Percentiles rank a stretch among this genome's conserved stretches.
These are phyloP conservation scores for Temnothorax unifasciatus DNA, from an alignment of 2,888 invertebrate genomes.

Conservation along the genomic window DNA sequence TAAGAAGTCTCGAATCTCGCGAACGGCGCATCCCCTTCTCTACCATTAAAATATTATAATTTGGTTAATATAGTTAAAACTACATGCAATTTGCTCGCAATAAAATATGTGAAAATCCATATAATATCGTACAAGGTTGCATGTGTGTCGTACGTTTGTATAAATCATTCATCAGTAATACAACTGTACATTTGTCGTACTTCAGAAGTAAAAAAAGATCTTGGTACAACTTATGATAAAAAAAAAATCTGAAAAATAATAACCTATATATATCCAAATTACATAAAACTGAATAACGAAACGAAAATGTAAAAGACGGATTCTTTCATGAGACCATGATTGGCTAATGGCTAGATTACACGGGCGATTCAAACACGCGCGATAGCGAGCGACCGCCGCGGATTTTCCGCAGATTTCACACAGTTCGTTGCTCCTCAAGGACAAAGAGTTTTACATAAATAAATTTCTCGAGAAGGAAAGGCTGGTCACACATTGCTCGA, in stretches of 20 bases:
- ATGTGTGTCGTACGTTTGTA: not conserved
- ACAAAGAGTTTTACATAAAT: constrained; percentile 82
- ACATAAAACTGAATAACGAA: constrained; percentile 18
- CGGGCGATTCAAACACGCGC: constrained; percentile 7
- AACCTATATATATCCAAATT: constrained; percentile 4
- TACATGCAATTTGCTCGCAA: constrained; percentile 60
- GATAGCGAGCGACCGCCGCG: constrained; percentile 79
- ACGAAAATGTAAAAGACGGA: not conserved
- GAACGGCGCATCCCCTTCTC: constrained; percentile 77
- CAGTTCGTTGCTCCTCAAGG: constrained; percentile 80
- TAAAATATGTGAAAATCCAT: constrained; percentile 57
- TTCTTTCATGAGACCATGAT: constrained; percentile 17
- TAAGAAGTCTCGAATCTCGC: constrained; percentile 74
- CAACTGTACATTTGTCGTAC: not conserved
- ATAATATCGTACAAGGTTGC: constrained; percentile 20
- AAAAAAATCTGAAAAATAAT: constrained; percentile 2
- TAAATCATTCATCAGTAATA: constrained; percentile 55
- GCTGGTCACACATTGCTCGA: constrained; percentile 79
- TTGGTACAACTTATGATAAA: not conserved
- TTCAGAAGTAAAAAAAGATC: not conserved
- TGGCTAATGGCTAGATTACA: not conserved
- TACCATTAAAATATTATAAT: constrained; percentile 78
- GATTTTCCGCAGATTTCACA: constrained; percentile 68
- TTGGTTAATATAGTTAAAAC: constrained; percentile 80
- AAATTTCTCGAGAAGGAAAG: constrained; percentile 84